phyloP scores from a whole-genome alignment of 23 tunicate genomes.

The Phallusia fumigata region DNA sequence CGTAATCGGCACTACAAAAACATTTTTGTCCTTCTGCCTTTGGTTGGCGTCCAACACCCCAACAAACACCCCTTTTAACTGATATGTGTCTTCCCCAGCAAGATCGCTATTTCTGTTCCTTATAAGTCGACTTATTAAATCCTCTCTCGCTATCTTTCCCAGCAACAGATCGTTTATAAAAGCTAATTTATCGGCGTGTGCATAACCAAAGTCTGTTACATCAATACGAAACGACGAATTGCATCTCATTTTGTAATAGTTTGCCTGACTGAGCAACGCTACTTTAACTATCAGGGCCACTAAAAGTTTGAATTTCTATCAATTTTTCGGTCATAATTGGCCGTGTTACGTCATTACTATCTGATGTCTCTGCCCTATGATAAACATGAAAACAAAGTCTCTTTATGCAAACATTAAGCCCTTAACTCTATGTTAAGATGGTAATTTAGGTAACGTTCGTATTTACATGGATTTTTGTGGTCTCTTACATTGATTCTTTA shows the following conservation, averaged over 20 bases:
- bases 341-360: no score
- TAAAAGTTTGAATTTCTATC: no score
- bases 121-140: constrained; percentile 2
- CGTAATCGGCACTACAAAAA: constrained; percentile 25
- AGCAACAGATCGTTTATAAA: constrained; percentile 47
- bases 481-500: no score
- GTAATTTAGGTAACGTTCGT: no score
- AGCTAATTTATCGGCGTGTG: constrained; percentile 18
- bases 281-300: no score
- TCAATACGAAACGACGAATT: constrained; percentile 22
- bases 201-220: constrained; percentile 45
- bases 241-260: constrained; percentile 4
- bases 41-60: constrained; percentile 13
- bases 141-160: constrained; percentile 31
- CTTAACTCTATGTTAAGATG: no score
- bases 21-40: not conserved
- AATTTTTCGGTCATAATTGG: no score
- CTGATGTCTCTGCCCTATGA: no score
- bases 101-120: not conserved
- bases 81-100: not conserved
- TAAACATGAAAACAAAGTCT: no score
- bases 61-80: constrained; percentile 36
- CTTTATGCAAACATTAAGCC: no score
- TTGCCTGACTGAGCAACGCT: no score
- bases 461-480: no score